Evolutionary conservation across 2,888 invertebrate genomes (phyloP), one percentile per base, ranked within the genome.

Genomic region (Drosophila sordidula): DNA sequence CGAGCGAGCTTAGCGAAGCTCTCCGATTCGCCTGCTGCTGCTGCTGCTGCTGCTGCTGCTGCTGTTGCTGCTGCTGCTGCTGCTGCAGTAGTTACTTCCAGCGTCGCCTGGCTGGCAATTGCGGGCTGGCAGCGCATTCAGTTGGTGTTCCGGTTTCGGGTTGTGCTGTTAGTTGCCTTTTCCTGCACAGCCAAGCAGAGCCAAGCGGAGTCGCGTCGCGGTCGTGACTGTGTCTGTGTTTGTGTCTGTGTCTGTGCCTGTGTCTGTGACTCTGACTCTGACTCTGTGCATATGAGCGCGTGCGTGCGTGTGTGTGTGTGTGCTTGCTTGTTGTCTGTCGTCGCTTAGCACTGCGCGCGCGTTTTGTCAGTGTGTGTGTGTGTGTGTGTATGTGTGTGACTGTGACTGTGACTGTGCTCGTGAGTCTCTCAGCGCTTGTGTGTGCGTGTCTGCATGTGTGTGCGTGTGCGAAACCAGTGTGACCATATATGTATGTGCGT

Each of bases 91-190:
- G 70, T 72, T 50, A 70, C 67, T 91, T 90, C 90, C 91, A 90
- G 75, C 78, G 78, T 67, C 72, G 87, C 87, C 90, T 87, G 85
- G 82, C 85, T 76, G 74, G 59, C 75, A 76, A 76, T 80, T 88
- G 70, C 80, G 66, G 84, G 70, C 84, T 73, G 73, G 80, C 81
- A 81, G 74, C 84, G 88, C 79, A 82, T 91, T 92, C 91, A 92
- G 92, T 92, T 92, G 92, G 92, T 92, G 92, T 92, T 92, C 92
- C 92, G 92, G 92, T 92, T 92, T 92, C 92, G 92, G 92, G 92
- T 92, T 92, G 92, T 92, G 92, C 92, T 92, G 92, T 92, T 91
- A 91, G 92, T 91, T 92, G 92, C 91, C 92, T 92, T 92, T 92
- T 91, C 89, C 91, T 91, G 89, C 87, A 83, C 78, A 81, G 78